These are phyloP conservation scores for Chironomus striatipennis DNA, from an alignment of 1,140 invertebrate genomes.

Conservation along the genomic window DNA sequence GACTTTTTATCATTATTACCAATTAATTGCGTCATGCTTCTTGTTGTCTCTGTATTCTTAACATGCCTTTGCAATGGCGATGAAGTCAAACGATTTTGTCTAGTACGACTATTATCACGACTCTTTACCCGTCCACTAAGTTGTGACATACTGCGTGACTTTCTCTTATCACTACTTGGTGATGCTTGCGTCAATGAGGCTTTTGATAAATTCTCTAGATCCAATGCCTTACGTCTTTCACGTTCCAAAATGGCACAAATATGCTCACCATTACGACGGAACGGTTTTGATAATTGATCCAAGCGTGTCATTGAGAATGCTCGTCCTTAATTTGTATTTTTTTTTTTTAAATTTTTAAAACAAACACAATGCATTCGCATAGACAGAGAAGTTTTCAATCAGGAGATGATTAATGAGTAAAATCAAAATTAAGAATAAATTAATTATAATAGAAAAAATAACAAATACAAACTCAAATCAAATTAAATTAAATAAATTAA, in stretches of 20 bases:
- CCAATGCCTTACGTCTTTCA: constrained; percentile 35
- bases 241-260: constrained; percentile 36
- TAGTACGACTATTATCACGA: neutral
- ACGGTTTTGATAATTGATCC: constrained; percentile 71
- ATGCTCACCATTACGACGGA: constrained; percentile 46
- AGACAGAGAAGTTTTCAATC: neutral
- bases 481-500: neutral
- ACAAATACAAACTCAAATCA: neutral
- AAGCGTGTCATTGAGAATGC: constrained; percentile 85
- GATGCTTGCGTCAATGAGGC: constrained; percentile 27
- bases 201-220: constrained; percentile 27
- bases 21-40: constrained; percentile 36
- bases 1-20: neutral
- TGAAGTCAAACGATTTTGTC: constrained; percentile 13
- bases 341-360: too few relatives aligned
- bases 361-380: neutral
- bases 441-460: neutral
- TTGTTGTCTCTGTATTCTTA: constrained; percentile 33
- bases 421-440: constrained; percentile 12
- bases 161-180: constrained; percentile 39
- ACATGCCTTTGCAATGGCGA: constrained; percentile 27
- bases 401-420: neutral
- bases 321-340: constrained; percentile 52
- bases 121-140: constrained; percentile 40
- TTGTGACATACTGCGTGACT: constrained; percentile 61